Percentiles rank a stretch among this genome's conserved stretches.
These are phyloP conservation scores for Ageneiosus marmoratus DNA, from an alignment of 2,113 vertebrate species.

Conservation along the genomic window DNA sequence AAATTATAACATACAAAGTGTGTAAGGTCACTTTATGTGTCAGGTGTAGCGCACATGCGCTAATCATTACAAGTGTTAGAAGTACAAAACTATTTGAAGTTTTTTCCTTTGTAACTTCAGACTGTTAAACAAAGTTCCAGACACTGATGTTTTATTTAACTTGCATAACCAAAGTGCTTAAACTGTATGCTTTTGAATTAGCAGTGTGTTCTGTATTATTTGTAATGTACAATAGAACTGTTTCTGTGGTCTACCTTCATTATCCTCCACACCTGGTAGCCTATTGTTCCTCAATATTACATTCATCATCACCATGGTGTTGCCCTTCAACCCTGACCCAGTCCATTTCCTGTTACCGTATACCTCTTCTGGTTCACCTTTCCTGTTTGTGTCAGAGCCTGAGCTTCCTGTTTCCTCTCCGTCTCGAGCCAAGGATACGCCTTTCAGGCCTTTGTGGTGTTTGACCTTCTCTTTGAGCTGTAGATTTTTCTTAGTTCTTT, in stretches of 20 bases:
- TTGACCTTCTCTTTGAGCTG: conserved; percentile 8
- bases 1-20: background rate
- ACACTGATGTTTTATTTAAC: background rate
- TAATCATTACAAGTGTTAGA: too few species aligned
- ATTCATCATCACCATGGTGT: conserved; percentile 59
- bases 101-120: background rate
- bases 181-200: background rate
- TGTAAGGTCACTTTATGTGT: too few species aligned
- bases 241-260: conserved; percentile 38
- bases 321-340: conserved; percentile 66
- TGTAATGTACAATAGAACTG: background rate
- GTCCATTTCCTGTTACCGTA: conserved; percentile 75
- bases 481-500: background rate
- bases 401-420: conserved; percentile 69
- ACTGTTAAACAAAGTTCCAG: background rate
- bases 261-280: conserved; percentile 71
- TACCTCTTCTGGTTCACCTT: conserved; percentile 67
- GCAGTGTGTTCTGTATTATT: background rate
- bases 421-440: conserved; percentile 53
- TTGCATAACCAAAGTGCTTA: background rate
- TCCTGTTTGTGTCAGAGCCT: conserved; percentile 75
- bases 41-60: too few species aligned
- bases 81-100: too few species aligned
- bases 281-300: conserved; percentile 69
- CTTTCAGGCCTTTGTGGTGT: conserved; percentile 54